phyloP scores from a whole-genome alignment of 2,113 vertebrate genomes.

The Euleptes europaea region DNA sequence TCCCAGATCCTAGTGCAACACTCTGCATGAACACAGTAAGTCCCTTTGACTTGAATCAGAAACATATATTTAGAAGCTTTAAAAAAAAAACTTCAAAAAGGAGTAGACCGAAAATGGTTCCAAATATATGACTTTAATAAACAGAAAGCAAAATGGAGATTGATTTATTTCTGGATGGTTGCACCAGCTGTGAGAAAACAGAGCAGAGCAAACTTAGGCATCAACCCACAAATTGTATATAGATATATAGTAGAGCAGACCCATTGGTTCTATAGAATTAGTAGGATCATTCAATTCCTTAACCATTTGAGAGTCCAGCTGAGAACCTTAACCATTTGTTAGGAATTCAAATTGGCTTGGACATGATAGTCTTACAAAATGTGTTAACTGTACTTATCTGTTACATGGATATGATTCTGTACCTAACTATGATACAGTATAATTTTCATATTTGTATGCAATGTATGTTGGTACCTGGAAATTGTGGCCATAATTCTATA shows the following conservation, averaged over 20 bases:
- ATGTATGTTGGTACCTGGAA: neutral
- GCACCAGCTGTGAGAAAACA: neutral
- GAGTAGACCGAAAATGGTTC: neutral
- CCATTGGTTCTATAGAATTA: neutral
- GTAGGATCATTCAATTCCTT: neutral
- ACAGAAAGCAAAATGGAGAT: neutral
- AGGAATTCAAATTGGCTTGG: no score
- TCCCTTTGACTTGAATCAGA: neutral
- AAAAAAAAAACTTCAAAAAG: neutral
- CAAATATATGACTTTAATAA: neutral
- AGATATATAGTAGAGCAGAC: neutral
- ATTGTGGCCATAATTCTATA: neutral
- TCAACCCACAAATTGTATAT: neutral
- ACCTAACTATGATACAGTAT: no score
- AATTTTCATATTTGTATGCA: no score
- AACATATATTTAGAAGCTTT: neutral
- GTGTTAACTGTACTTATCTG: no score
- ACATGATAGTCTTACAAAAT: no score
- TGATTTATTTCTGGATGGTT: neutral
- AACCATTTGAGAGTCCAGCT: no score
- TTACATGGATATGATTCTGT: neutral
- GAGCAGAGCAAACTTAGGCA: neutral
- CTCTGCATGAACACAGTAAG: no score
- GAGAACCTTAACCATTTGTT: no score
- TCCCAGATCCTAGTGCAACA: no score